Conservation (phyloP, 92 coral and sea anemone species). For the Epizoanthus scotinus region DNA sequence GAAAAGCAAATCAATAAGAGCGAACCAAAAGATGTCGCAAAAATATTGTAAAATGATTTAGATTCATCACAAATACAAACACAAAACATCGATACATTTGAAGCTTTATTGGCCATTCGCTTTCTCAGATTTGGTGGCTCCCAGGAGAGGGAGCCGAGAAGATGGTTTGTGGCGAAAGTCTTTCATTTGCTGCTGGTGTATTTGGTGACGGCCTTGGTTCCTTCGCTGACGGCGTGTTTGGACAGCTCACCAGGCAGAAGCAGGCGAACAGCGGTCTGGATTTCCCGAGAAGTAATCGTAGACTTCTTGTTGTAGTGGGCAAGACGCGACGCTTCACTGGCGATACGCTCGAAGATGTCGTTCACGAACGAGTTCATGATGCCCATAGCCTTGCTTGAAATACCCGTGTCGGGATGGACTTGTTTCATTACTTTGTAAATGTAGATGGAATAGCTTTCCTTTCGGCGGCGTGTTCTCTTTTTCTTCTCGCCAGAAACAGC, state of each 20-base stretch:
- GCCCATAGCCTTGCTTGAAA: conserved; percentile 35
- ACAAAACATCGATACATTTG: background rate
- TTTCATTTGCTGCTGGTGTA: conserved; percentile 43
- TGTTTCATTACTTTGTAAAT: conserved; percentile 37
- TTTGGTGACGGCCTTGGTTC: conserved; percentile 26
- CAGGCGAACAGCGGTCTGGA: conserved; percentile 41
- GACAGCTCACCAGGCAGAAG: conserved; percentile 32
- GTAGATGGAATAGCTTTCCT: conserved; percentile 28
- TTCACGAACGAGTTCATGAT: conserved; percentile 36
- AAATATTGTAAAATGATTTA: too few relatives aligned
- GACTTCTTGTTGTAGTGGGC: conserved; percentile 42
- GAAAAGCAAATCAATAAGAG: too few relatives aligned
- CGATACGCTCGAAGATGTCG: conserved; percentile 37
- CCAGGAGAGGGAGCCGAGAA: background rate
- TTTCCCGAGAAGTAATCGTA: conserved; percentile 30
- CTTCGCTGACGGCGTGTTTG: conserved; percentile 38
- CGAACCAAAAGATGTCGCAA: too few relatives aligned
- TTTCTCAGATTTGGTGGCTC: background rate
- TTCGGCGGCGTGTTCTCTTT: conserved; percentile 10
- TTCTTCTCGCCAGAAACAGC: conserved; percentile 36
- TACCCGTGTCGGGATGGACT: conserved; percentile 36
- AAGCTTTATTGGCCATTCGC: background rate
- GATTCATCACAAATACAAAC: too few relatives aligned
- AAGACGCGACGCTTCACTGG: conserved; percentile 29
- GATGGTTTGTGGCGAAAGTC: background rate